Percentiles rank a stretch among this genome's conserved stretches.
Evolutionary conservation across 2,113 vertebrate genomes (phyloP).

Genomic region (Hiodon alosoides): DNA sequence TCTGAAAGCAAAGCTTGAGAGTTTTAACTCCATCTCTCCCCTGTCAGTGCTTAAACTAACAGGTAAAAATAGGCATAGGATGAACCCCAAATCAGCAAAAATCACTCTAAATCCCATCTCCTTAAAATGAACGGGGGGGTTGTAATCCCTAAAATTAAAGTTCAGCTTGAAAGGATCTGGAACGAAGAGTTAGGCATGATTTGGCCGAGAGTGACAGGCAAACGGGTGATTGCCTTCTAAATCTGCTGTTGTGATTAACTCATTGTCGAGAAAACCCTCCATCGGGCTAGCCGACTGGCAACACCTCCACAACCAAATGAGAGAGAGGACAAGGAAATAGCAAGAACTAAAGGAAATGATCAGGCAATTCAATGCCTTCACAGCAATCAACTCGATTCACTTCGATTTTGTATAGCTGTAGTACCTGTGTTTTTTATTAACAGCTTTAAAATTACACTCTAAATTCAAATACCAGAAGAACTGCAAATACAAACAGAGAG

Average conservation of each 20-base stretch:
- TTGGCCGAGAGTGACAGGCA: slow-evolving; percentile 13
- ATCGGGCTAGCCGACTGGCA: background rate
- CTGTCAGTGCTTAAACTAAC: background rate
- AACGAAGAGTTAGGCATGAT: background rate
- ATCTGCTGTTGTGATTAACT: slow-evolving; percentile 19
- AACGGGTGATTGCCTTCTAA: slow-evolving; percentile 7
- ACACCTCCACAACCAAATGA: background rate
- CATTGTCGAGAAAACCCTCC: background rate
- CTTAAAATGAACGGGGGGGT: slow-evolving; percentile 2
- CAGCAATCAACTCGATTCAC: background rate
- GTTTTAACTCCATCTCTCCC: background rate
- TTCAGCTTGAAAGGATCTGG: slow-evolving; percentile 21
- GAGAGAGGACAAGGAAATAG: background rate
- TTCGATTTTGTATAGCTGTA: too few species aligned
- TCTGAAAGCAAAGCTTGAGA: background rate
- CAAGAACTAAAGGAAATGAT: background rate
- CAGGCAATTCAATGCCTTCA: background rate
- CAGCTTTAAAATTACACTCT: too few species aligned
- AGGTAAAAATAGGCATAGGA: background rate
- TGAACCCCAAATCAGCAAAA: slow-evolving; percentile 4
- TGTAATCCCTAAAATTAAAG: slow-evolving; percentile 21
- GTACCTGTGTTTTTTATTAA: too few species aligned
- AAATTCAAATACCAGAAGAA: too few species aligned
- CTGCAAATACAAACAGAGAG: too few species aligned
- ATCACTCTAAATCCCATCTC: background rate